Evolutionary conservation across 2,888 invertebrate genomes (phyloP), one percentile per base, ranked within the genome.

Genomic region (Oegoconia quadripuncta): DNA sequence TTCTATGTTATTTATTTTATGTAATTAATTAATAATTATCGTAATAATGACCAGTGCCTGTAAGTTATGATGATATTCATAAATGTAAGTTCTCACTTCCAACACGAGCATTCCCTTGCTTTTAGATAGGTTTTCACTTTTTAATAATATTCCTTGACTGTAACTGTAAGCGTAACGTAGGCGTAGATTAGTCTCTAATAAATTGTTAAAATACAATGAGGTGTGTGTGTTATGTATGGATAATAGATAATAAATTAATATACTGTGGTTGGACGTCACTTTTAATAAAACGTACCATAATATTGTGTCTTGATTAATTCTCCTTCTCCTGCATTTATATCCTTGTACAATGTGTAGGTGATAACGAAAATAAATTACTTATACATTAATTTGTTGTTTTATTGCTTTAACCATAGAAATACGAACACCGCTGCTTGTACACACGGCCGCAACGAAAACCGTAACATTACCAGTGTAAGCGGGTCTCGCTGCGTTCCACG

Each of bases 1-100:
- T 41, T 44, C 39, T 32, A 50, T 46, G 43, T 44, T 37, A 38
- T 39, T 46, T 42, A 35, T 42, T 51, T 26, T 47, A 40, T 39
- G 32, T 41, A 45, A 27, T 44, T 50, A 48, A 39, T 37, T 16
- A 43, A 48, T 53, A 53, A 45, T 48, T 52, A 59, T 60, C 62
- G 62, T 51, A 50, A 46, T 35, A 42, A 41, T 44, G 37, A 71
- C 73, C 86, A 86, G 86, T 86, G 82, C 86, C 86, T 87, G 86
- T 75, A 83, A 84, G 86, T 71, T 56, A 62, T 64, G 66, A 81
- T 71, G 67, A 86, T 86, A 87, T 86, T 86, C 86, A 81, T 75
- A 53, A 17, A n/a, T 29, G 18, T 30, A 29, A 59, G 52, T 11
- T 46, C 42, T 50, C 50, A 59, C 55, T 55, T n/a, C 46, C 37